Evolutionary conservation across 2,888 invertebrate genomes (phyloP).

Genomic region (Rhodophaea formosa): DNA sequence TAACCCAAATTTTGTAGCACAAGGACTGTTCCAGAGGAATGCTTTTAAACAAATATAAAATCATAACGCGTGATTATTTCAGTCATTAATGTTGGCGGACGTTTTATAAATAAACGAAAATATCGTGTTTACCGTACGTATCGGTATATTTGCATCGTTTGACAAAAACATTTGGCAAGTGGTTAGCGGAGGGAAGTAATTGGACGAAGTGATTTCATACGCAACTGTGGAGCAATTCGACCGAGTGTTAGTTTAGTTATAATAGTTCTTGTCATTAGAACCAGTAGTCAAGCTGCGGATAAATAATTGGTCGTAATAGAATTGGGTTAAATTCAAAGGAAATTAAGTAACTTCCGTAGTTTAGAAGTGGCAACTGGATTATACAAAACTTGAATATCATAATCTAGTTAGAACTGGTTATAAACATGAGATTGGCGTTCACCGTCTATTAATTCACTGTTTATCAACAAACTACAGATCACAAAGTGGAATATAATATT

Average conservation of each 20-base stretch:
- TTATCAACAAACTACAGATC: no score
- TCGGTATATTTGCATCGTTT: conserved; percentile 34
- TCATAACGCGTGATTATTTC: not conserved
- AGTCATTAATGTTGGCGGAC: conserved; percentile 35
- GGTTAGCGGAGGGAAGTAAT: conserved; percentile 13
- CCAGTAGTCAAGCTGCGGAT: not conserved
- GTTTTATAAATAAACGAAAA: conserved; percentile 36
- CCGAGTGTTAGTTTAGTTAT: not conserved
- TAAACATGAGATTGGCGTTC: not conserved
- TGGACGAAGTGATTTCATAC: conserved; percentile 9
- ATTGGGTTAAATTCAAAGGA: conserved; percentile 11
- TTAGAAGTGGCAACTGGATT: not conserved
- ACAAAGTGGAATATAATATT: no score
- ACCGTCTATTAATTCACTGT: no score
- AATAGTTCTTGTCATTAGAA: conserved; percentile 4
- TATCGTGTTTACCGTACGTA: conserved; percentile 26
- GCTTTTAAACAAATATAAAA: conserved; percentile 4
- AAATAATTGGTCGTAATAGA: conserved; percentile 1
- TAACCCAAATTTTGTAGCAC: conserved; percentile 8
- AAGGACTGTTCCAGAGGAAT: not conserved
- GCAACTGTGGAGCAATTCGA: conserved; percentile 4
- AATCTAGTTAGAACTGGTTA: not conserved
- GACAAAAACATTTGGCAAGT: conserved; percentile 42
- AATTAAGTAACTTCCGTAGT: conserved; percentile 6
- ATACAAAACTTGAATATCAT: conserved; percentile 7